Evolutionary conservation across 2,888 invertebrate genomes (phyloP), one percentile per base, ranked within the genome.

Genomic region (Urechis unicinctus): DNA sequence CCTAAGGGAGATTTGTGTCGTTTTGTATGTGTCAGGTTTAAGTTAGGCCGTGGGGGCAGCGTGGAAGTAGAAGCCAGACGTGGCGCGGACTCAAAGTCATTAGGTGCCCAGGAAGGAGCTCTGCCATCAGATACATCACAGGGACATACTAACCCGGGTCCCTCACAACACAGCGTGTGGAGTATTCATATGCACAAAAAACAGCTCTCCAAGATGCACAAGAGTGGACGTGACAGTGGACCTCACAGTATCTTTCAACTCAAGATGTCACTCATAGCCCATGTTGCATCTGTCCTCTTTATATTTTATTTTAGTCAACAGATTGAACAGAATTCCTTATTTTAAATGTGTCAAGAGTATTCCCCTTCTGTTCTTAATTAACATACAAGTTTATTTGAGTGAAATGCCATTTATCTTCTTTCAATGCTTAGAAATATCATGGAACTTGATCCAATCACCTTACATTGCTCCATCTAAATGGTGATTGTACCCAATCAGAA

Each of bases 141-240:
- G 82, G 82, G 82, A 81, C n/a, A n/a, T n/a, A n/a, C n/a, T n/a
- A n/a, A n/a, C 81, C 50, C 68, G 81, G 36, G 79, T 79, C 59
- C 81, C 81, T 66, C 81, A 81, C 66, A 76, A 79, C 75, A 80
- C 51, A 83, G 82, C 65, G 82, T 82, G 4, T 83, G 83, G 83
- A 81, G 81, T 52, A 68, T 81, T 30, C 79, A 79, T 58, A 82
- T 82, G 66, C 82, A 82, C 67, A 77, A 79, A 56, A 73, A 79
- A 52, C 77, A 78, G 48, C 61, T 81, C 55, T 71, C 74, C 36
- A 78, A 79, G 66, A 69, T 78, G 71, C 68, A 68, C 57, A 66
- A 63, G 47, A 62, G 63, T 17, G 62, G 66, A 28, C 58, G 48
- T 26, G 28, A 26, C 48, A 13, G 4, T 36, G 36, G 36, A 21